phyloP scores from a whole-genome alignment of 1,140 invertebrate genomes.

The Brachionus angularis region DNA sequence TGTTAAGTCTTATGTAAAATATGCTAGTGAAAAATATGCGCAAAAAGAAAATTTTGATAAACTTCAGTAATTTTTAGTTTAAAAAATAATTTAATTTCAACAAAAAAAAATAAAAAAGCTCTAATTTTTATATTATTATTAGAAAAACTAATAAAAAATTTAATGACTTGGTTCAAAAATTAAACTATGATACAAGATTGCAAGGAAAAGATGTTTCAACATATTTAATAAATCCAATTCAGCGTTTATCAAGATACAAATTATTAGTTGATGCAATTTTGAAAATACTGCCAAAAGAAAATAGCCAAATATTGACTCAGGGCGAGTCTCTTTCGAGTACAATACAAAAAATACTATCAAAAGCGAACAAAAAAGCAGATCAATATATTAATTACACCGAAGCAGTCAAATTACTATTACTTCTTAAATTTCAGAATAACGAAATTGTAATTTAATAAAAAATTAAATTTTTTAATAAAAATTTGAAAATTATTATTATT shows the following conservation, averaged over 20 bases:
- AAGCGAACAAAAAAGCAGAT: constrained; percentile 26
- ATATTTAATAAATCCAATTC: constrained; percentile 14
- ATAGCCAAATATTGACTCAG: background rate
- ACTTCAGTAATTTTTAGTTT: background rate
- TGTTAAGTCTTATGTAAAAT: background rate
- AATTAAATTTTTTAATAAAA: background rate
- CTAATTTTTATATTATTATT: background rate
- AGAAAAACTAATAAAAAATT: constrained; percentile 39
- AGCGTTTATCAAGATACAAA: constrained; percentile 29
- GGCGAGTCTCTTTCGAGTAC: background rate
- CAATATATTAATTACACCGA: background rate
- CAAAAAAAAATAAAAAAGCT: too few species aligned
- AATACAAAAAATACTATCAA: constrained; percentile 5
- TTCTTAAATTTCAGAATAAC: constrained; percentile 30
- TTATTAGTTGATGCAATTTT: constrained; percentile 8
- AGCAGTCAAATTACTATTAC: background rate
- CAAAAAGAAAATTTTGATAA: constrained; percentile 35
- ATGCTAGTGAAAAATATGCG: background rate
- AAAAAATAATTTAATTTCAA: background rate
- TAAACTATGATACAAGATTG: background rate
- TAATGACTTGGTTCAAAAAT: background rate
- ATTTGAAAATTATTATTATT: background rate
- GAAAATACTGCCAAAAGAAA: background rate
- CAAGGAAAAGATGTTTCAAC: constrained; percentile 13
- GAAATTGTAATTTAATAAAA: background rate